Conservation (phyloP, 2,113 vertebrate species). For the Nerophis lumbriciformis region DNA sequence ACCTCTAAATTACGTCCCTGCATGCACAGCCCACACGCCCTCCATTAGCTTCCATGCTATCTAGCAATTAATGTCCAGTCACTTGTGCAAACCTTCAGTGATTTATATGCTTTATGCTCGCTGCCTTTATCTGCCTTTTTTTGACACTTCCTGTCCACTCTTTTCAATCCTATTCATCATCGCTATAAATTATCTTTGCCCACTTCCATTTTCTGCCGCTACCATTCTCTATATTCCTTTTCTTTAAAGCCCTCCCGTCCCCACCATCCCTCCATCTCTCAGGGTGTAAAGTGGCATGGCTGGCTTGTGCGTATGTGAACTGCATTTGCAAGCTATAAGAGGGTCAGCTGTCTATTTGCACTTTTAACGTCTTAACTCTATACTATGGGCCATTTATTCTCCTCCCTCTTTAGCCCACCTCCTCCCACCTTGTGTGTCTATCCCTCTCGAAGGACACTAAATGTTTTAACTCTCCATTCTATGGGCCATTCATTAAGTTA, state of each 20-base stretch:
- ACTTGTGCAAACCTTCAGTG: constrained; percentile 7
- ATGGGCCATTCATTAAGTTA: constrained; percentile 77
- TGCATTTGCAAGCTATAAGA: constrained; percentile 60
- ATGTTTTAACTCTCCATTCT: constrained; percentile 75
- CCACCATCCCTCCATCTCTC: constrained; percentile 42
- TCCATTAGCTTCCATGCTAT: constrained; percentile 30
- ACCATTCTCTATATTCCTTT: constrained; percentile 25
- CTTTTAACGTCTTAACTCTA: constrained; percentile 72
- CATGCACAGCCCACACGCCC: constrained; percentile 1
- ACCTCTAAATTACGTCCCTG: too few species aligned
- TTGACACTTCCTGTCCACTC: constrained; percentile 6
- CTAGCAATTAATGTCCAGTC: constrained; percentile 10
- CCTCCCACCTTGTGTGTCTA: constrained; percentile 51
- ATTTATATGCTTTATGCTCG: constrained; percentile 18
- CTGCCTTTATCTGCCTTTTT: constrained; percentile 1
- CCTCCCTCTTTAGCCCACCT: constrained; percentile 28
- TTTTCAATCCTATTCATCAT: constrained; percentile 7
- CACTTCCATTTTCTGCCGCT: constrained; percentile 37
- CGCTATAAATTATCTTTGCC: constrained; percentile 33
- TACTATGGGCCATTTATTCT: constrained; percentile 72
- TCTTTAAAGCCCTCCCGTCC: constrained; percentile 8
- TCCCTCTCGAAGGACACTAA: constrained; percentile 70
- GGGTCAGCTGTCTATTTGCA: constrained; percentile 77
- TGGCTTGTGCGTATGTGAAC: constrained; percentile 39
- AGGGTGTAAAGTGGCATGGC: constrained; percentile 61